Conservation (phyloP, 2,113 vertebrate species). For the Thunnus maccoyii region DNA sequence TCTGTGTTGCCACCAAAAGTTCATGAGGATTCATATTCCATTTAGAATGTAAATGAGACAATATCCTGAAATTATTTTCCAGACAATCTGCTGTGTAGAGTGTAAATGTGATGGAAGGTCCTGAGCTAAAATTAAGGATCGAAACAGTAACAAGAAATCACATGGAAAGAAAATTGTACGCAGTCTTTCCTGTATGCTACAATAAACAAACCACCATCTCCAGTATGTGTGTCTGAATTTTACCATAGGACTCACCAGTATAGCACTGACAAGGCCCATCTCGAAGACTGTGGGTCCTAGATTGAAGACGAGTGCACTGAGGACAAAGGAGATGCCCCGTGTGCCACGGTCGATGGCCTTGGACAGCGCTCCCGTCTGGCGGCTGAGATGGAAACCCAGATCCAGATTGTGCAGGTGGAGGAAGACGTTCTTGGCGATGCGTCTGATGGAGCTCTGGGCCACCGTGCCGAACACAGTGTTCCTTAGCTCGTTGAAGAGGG, state of each 20-base stretch:
- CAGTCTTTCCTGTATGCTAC: neutral
- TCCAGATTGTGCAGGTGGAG: conserved; percentile 97
- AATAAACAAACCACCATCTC: neutral
- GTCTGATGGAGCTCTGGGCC: conserved; percentile 96
- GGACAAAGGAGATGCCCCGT: conserved; percentile 96
- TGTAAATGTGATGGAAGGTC: conserved; percentile 57
- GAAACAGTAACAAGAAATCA: conserved; percentile 20
- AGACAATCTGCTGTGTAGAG: conserved; percentile 58
- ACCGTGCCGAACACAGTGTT: conserved; percentile 98
- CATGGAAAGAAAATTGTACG: conserved; percentile 2
- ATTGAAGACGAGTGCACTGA: conserved; percentile 97
- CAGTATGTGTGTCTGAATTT: neutral
- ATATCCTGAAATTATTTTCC: conserved; percentile 69
- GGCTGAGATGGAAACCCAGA: conserved; percentile 94
- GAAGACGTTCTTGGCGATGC: conserved; percentile 97
- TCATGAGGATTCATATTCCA: conserved; percentile 68
- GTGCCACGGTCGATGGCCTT: conserved; percentile 99
- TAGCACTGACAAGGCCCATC: conserved; percentile 92
- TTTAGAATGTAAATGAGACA: conserved; percentile 73
- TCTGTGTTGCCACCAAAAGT: conserved; percentile 61
- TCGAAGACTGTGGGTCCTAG: conserved; percentile 97
- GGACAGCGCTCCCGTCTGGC: conserved; percentile 96
- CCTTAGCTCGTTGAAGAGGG: conserved; percentile 96
- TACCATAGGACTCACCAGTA: conserved; percentile 88
- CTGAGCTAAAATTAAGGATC: conserved; percentile 24